Evolutionary conservation across 2,113 vertebrate genomes (phyloP), one percentile per base, ranked within the genome.

Genomic region (Spilogale gracilis): DNA sequence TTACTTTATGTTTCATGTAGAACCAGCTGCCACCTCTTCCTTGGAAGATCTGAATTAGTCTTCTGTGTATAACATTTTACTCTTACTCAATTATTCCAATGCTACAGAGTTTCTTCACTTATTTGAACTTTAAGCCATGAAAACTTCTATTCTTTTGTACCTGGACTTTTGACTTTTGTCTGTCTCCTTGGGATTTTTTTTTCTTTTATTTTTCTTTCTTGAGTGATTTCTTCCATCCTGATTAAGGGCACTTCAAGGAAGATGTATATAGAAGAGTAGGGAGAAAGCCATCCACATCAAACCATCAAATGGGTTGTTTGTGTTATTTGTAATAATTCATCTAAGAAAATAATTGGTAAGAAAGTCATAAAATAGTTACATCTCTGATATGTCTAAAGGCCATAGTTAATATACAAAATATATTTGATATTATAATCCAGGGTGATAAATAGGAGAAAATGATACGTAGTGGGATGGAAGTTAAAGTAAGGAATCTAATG

Each of bases 311-410:
- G 45, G 5, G 76, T 96, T 93, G 89, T 85, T 96, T 23, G 32
- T 32, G 67, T 63, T 89, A 25, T 83, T 94, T 89, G 56, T 71
- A 80, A 54, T 32, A 61, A 92, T 90, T 94, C 30, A 90, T 61
- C 20, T 94, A 91, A 48, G 25, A 81, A 94, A 74, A 80, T 89
- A 71, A 61, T 82, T 83, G 21, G 11, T 84, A 78, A 65, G 74
- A 91, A 97, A 92, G 18, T 67, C 48, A 87, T 54, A 92, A 88
- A 94, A 81, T 84, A 43, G 5, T 71, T 89, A 43, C 81, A n/a
- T 38, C 32, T 97, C 17, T 38, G 52, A 25, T 87, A 43, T 60
- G 6, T 95, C 52, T 95, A 63, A 90, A 94, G 69, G 18, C 23
- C 23, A 88, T 71, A 61, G 11, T 4, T 86, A 91, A n/a, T 30